Conservation (phyloP, 2,797 vertebrate species). For the Heterohyrax brucei region DNA sequence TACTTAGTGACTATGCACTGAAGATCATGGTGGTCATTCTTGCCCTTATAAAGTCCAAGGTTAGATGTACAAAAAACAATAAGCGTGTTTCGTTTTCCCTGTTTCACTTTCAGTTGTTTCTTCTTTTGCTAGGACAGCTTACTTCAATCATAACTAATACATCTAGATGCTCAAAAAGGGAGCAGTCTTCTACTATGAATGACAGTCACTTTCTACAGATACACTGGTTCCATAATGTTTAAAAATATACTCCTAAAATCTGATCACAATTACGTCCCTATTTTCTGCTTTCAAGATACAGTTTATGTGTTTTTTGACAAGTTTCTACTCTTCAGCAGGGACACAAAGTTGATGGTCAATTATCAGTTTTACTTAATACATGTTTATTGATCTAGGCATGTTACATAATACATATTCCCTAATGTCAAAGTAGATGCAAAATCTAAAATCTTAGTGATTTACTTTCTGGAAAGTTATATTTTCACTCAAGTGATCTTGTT, state of each 20-base stretch:
- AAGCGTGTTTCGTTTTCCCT: neutral
- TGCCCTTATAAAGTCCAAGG: neutral
- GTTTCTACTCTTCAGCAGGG: neutral
- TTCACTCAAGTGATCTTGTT: slow-evolving; percentile 7
- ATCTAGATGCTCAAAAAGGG: neutral
- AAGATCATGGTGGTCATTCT: neutral
- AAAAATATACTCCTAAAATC: slow-evolving; percentile 30
- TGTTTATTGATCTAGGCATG: neutral
- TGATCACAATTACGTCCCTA: neutral
- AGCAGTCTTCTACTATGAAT: neutral
- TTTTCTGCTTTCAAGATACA: neutral
- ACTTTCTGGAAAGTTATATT: neutral
- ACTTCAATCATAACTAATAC: neutral
- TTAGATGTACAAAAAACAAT: neutral
- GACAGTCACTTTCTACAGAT: slow-evolving; percentile 20
- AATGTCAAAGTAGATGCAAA: neutral
- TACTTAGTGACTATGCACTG: neutral
- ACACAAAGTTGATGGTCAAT: neutral
- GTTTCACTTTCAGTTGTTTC: neutral
- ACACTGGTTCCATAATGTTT: neutral
- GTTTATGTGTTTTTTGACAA: neutral
- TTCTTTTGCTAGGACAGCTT: slow-evolving; percentile 22
- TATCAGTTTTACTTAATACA: neutral
- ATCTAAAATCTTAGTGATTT: slow-evolving; percentile 33
- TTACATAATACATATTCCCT: neutral